Percentiles rank a stretch among this genome's conserved stretches.
phyloP scores from a whole-genome alignment of 2,797 vertebrate species.

The Squalus acanthias region DNA sequence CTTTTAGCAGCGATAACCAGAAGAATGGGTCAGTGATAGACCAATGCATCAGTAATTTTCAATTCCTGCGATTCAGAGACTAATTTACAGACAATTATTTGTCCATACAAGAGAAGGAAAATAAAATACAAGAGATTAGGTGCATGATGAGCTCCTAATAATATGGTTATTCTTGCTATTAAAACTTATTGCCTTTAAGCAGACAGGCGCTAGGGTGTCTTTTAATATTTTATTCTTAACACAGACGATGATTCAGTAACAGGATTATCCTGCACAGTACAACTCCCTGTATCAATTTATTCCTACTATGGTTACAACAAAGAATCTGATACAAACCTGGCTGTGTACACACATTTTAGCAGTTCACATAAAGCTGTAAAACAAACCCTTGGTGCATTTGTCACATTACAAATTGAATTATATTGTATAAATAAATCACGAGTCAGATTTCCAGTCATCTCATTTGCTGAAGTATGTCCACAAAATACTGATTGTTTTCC shows the following conservation, averaged over 20 bases:
- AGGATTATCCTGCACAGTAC: background rate
- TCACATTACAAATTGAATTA: background rate
- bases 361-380: background rate
- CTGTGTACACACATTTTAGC: background rate
- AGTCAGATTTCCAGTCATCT: background rate
- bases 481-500: slow-evolving; percentile 21
- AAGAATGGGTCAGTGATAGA: background rate
- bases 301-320: background rate
- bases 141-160: background rate
- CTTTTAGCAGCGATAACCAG: slow-evolving; percentile 16
- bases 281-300: background rate
- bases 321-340: background rate
- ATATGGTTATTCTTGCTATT: background rate
- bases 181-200: background rate
- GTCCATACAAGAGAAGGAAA: background rate
- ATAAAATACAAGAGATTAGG: background rate
- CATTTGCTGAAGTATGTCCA: slow-evolving; percentile 5
- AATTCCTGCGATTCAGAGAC: background rate
- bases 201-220: background rate
- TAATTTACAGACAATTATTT: background rate
- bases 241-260: background rate
- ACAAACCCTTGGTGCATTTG: background rate
- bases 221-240: slow-evolving; percentile 2
- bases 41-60: background rate
- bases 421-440: background rate